These are phyloP conservation scores for Gadus macrocephalus DNA, from an alignment of 2,113 vertebrate genomes.

Conservation along the genomic window DNA sequence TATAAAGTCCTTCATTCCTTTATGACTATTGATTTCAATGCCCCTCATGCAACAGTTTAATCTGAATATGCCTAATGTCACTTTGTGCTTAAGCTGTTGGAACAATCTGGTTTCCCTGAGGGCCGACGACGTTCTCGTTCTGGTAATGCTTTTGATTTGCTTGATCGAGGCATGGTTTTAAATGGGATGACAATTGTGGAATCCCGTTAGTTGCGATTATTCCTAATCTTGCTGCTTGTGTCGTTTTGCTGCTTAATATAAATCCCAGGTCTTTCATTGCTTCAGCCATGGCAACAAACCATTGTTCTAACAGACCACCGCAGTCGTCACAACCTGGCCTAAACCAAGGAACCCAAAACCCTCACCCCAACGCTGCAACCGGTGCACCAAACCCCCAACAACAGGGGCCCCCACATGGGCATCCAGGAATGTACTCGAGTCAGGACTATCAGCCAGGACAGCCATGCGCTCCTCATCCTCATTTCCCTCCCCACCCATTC, in stretches of 20 bases:
- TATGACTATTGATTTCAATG: too few species aligned
- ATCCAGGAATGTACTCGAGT: constrained; percentile 11
- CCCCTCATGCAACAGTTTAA: too few species aligned
- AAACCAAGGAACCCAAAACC: not conserved
- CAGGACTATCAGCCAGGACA: constrained; percentile 24
- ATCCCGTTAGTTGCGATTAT: not conserved
- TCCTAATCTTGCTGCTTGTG: too few species aligned
- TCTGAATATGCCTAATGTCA: too few species aligned
- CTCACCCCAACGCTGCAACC: not conserved
- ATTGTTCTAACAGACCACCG: not conserved
- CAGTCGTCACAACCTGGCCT: constrained; percentile 16
- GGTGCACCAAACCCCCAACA: not conserved
- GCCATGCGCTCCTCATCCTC: constrained; percentile 8
- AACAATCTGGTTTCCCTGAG: too few species aligned
- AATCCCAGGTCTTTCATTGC: not conserved
- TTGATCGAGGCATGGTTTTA: too few species aligned
- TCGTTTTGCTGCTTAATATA: not conserved
- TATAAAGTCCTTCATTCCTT: too few species aligned
- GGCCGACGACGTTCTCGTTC: too few species aligned
- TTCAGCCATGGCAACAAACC: constrained; percentile 30
- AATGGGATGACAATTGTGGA: constrained; percentile 18
- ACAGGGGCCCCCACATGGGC: constrained; percentile 3
- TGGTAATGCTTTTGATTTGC: too few species aligned
- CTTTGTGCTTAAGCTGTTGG: too few species aligned
- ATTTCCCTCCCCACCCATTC: constrained; percentile 3